Conservation (phyloP, 2,888 invertebrate genomes). For the Ceriagrion tenellum region DNA sequence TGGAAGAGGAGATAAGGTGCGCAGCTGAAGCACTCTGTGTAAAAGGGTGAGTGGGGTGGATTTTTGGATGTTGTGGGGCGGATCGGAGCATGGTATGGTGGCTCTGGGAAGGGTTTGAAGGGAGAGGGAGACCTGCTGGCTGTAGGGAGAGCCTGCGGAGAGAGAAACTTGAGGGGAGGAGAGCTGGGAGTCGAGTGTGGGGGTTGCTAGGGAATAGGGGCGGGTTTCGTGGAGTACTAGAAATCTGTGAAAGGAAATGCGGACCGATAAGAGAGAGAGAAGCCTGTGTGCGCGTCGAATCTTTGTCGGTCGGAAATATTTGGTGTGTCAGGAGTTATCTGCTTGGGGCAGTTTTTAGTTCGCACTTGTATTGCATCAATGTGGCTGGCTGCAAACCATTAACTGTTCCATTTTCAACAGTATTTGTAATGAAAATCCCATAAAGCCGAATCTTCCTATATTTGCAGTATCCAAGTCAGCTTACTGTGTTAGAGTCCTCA, state of each 20-base stretch:
- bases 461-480: too few relatives aligned
- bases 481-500: too few relatives aligned
- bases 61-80: not conserved
- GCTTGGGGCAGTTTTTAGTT: not conserved
- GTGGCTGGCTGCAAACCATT: not conserved
- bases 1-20: slow-evolving; percentile 65
- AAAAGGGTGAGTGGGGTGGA: not conserved
- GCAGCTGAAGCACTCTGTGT: slow-evolving; percentile 44
- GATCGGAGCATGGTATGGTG: not conserved
- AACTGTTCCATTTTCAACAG: not conserved
- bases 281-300: not conserved
- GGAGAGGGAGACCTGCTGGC: not conserved
- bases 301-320: not conserved
- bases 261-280: not conserved
- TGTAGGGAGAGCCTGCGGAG: not conserved
- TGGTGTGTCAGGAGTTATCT: not conserved
- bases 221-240: not conserved
- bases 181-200: not conserved
- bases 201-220: not conserved
- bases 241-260: not conserved
- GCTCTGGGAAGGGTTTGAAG: not conserved
- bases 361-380: not conserved
- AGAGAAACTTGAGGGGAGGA: not conserved
- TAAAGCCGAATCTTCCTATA: too few relatives aligned
- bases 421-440: not conserved